These are phyloP conservation scores for Chydorus sphaericus DNA, from an alignment of 2,888 invertebrate genomes.

Conservation along the genomic window DNA sequence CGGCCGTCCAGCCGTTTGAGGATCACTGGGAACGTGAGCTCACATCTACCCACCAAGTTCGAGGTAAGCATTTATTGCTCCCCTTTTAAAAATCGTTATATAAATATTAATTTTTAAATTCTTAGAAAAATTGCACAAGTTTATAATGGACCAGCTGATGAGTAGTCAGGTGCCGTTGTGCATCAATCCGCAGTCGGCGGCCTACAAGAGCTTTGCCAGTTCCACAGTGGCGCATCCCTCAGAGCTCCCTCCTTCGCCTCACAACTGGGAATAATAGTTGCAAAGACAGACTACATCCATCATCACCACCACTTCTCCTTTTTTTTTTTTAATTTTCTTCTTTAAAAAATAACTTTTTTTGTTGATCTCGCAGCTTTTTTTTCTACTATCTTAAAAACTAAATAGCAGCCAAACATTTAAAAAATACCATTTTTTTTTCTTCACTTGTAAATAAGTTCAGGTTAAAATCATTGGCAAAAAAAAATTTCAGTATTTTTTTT, in stretches of 20 bases:
- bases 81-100: background rate
- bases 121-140: constrained; percentile 97
- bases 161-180: constrained; percentile 93
- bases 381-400: no score
- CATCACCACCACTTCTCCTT: background rate
- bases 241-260: constrained; percentile 94
- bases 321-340: background rate
- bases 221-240: constrained; percentile 94
- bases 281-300: background rate
- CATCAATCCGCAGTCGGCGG: constrained; percentile 99
- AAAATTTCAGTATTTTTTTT: no score
- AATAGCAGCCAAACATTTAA: no score
- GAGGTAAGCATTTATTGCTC: constrained; percentile 46
- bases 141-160: constrained; percentile 91
- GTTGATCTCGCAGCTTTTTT: no score
- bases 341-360: background rate
- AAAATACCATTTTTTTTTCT: no score
- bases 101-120: constrained; percentile 24
- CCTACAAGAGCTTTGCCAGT: constrained; percentile 99
- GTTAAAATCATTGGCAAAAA: background rate
- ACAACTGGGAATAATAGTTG: constrained; percentile 79
- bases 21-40: constrained; percentile 94
- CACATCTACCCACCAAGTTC: constrained; percentile 80
- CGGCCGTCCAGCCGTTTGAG: constrained; percentile 79
- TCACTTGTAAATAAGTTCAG: no score